Base-by-base conservation (phyloP, 2,797 vertebrate genomes). In the Semotilus atromaculatus region DNA sequence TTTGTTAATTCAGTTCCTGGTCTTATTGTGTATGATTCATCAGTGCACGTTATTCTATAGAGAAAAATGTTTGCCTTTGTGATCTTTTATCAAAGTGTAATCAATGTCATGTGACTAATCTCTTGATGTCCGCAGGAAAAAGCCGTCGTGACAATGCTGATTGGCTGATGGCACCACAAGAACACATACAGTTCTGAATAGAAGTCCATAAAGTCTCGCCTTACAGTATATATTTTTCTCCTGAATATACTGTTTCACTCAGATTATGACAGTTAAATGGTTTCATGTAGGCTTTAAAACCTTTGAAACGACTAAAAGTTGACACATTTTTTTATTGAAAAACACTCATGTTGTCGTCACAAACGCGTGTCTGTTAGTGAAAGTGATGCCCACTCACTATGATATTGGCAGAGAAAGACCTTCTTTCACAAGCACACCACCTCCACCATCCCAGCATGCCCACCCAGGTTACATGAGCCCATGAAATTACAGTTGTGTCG, bases 401-500 rank as follows among this genome's bases (percentile, higher is more conserved):
- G 85, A 88, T 84, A 36, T 80, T 83, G 82, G 84, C 62, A 84
- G 48, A 62, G 66, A 23, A 60, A 40, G 53, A 23, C 14, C 74
- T 60, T 76, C 26, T 76, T 55, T 85, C 45, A 66, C 64, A 83
- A n/a, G 64, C 14, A 31, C 86, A 85, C 23, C 34, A 64, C 34
- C 64, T 58, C 29, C 58, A 13, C 51, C 9, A 34, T 60, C 82
- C 82, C 53, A 62, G 34, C 83, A 62, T 76, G 85, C 83, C 87
- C 86, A 67, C 72, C 62, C 76, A 82, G 86, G 86, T 83, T 85
- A 88, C 86, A 87, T 86, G 81, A 90, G 84, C 85, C 88, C 90
- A 93, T 94, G 93, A 94, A 94, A 93, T 94, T 93, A 92, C 91
- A 91, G 91, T 93, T 88, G 88, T 88, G 88, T 92, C 91, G 60